These are phyloP conservation scores for rabbit (Oryctolagus cuniculus) DNA, from an alignment of 2,113 vertebrate genomes.

Conservation along the genomic window DNA sequence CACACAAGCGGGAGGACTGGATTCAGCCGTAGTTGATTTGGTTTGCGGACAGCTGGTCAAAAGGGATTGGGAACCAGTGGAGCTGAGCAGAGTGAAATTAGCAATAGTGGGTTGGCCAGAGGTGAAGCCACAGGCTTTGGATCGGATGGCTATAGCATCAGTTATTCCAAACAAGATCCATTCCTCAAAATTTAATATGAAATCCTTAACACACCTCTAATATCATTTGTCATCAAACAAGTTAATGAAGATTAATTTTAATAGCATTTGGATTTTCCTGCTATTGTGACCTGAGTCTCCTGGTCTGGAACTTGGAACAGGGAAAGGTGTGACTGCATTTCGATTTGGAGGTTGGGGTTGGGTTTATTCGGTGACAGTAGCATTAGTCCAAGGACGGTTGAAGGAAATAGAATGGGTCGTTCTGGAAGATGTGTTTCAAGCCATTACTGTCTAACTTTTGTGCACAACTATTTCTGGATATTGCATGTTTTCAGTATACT, in stretches of 20 bases:
- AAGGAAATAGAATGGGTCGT: background rate
- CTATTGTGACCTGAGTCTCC: background rate
- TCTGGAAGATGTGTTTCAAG: background rate
- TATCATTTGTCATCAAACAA: background rate
- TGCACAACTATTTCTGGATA: background rate
- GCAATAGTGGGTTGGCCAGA: background rate
- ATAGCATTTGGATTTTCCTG: background rate
- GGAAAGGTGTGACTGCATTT: background rate
- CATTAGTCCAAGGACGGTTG: background rate
- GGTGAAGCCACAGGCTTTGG: background rate
- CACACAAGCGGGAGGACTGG: background rate
- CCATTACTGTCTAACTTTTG: background rate
- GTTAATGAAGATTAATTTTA: background rate
- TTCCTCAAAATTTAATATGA: background rate
- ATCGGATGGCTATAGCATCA: background rate
- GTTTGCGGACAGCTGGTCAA: background rate
- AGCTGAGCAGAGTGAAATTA: background rate
- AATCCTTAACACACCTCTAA: background rate
- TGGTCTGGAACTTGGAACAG: background rate
- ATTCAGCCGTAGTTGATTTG: background rate
- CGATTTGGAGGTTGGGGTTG: background rate
- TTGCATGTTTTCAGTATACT: background rate
- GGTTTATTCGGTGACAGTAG: background rate
- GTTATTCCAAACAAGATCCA: background rate
- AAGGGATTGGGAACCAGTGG: background rate